These are phyloP conservation scores for Deilephila porcellus DNA, from an alignment of 2,888 invertebrate species.

Conservation along the genomic window DNA sequence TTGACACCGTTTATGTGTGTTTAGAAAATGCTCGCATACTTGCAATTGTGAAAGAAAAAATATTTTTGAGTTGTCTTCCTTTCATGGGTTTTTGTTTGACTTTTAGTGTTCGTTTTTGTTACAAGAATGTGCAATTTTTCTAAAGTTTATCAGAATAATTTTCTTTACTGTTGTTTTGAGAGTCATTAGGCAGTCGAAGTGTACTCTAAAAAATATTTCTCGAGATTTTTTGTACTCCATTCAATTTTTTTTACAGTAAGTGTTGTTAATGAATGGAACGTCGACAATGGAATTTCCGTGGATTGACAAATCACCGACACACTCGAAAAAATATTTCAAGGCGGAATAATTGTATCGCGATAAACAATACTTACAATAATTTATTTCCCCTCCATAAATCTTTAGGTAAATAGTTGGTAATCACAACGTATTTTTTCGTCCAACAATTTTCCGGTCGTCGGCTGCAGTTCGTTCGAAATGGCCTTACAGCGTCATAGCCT, in stretches of 20 bases:
- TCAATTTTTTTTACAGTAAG: neutral
- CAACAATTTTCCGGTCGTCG: slow-evolving; percentile 29
- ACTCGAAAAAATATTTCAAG: slow-evolving; percentile 18
- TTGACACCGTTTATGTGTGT: slow-evolving; percentile 49
- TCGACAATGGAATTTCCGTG: neutral
- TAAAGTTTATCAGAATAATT: too few species aligned
- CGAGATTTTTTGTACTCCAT: neutral
- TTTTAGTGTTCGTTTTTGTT: neutral
- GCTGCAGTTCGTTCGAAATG: slow-evolving; percentile 44
- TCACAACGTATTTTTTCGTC: too few species aligned
- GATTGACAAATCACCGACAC: neutral
- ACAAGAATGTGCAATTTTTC: neutral
- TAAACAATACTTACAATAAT: neutral
- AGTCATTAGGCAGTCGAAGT: too few species aligned
- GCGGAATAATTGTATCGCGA: neutral
- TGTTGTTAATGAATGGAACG: neutral
- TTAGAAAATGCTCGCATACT: neutral
- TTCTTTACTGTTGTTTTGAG: too few species aligned
- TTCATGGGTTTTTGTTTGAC: neutral
- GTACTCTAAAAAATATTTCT: too few species aligned
- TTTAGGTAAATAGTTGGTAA: neutral
- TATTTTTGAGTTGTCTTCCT: neutral
- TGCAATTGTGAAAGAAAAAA: neutral
- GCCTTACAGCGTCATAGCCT: slow-evolving; percentile 35
- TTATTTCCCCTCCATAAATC: neutral